Percentiles rank a stretch among this genome's conserved stretches.
Evolutionary conservation across 2,888 invertebrate genomes (phyloP).

Genomic region (Prionchulus punctatus): DNA sequence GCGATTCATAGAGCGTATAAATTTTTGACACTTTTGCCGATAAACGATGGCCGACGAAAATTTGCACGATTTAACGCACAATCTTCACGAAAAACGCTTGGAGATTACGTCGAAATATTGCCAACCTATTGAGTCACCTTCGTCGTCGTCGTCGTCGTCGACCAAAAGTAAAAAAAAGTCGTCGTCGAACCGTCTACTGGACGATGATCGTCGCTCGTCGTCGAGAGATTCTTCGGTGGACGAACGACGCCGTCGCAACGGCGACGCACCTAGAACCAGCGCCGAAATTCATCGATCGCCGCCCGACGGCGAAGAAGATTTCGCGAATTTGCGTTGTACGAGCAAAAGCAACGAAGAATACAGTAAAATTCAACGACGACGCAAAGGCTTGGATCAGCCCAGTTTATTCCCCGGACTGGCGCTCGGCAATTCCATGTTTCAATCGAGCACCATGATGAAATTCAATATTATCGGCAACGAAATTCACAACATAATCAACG

Average conservation of each 20-base stretch:
- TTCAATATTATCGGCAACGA: constrained; percentile 90
- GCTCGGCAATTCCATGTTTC: constrained; percentile 72
- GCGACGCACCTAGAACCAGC: too few relatives aligned
- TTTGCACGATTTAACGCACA: neutral
- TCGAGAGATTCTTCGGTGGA: too few relatives aligned
- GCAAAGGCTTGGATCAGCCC: constrained; percentile 51
- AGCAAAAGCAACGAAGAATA: constrained; percentile 67
- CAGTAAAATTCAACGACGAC: constrained; percentile 18
- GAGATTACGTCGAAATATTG: neutral
- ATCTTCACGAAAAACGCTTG: neutral
- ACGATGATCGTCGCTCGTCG: too few relatives aligned
- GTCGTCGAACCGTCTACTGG: too few relatives aligned
- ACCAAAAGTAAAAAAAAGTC: too few relatives aligned
- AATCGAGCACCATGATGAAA: constrained; percentile 93
- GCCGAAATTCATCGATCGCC: too few relatives aligned
- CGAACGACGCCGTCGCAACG: too few relatives aligned
- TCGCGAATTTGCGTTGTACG: constrained; percentile 66
- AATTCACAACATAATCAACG: constrained; percentile 89
- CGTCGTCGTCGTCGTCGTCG: too few relatives aligned
- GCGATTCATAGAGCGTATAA: too few relatives aligned
- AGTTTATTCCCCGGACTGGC: constrained; percentile 77
- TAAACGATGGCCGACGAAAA: too few relatives aligned
- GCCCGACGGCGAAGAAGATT: constrained; percentile 31
- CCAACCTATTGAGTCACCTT: too few relatives aligned
- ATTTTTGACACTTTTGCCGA: too few relatives aligned